These are phyloP conservation scores for Coilia nasus DNA, from an alignment of 2,797 vertebrate genomes.

Conservation along the genomic window DNA sequence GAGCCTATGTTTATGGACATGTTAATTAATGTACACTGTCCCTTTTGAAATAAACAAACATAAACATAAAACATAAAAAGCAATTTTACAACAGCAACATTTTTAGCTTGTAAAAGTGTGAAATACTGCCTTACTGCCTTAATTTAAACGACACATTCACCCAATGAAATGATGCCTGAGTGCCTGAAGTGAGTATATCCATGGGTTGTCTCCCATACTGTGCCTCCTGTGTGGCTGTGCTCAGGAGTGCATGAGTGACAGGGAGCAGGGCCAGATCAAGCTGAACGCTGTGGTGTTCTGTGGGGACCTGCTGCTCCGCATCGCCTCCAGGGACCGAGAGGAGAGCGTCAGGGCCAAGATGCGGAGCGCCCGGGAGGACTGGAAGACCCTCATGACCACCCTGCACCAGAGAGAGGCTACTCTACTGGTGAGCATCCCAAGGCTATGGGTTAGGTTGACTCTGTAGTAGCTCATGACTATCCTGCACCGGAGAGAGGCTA, in stretches of 20 bases:
- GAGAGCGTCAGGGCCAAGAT: conserved; percentile 84
- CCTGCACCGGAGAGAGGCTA: too few species aligned
- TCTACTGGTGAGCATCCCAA: conserved; percentile 77
- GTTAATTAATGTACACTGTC: too few species aligned
- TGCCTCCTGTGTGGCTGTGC: conserved; percentile 37
- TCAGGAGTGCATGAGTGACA: conserved; percentile 92
- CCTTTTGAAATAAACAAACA: too few species aligned
- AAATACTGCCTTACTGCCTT: neutral
- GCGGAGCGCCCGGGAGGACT: conserved; percentile 84
- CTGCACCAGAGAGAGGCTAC: conserved; percentile 87
- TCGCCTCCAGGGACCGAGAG: conserved; percentile 85
- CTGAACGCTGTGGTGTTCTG: conserved; percentile 84
- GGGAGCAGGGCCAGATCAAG: conserved; percentile 90
- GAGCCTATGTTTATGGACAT: too few species aligned
- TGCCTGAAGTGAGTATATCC: neutral
- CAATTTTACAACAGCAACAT: neutral
- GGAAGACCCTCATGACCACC: conserved; percentile 89
- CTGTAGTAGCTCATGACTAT: too few species aligned
- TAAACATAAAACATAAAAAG: neutral
- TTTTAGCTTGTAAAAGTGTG: neutral
- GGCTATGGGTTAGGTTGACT: neutral
- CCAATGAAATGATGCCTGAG: neutral
- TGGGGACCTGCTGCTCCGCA: conserved; percentile 85
- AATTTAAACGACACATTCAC: neutral
- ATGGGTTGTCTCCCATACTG: neutral